A percentile compares a stretch with the other conserved stretches of the same genome.
Conservation (phyloP, 23 tunicate species). For the Botrylloides violaceus region DNA sequence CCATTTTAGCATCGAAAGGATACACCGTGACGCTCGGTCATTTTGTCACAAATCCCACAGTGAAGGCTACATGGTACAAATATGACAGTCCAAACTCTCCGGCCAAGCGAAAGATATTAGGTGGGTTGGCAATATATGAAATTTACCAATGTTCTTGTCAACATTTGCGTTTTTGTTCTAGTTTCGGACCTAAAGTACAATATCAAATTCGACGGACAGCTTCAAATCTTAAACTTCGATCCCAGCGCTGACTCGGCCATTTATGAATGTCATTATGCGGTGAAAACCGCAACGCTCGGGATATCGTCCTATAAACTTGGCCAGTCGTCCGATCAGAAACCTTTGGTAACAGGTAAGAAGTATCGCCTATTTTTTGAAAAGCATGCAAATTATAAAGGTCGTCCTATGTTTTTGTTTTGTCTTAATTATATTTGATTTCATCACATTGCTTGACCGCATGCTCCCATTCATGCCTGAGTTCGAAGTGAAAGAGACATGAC, state of each 20-base stretch:
- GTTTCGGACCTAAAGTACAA: not conserved
- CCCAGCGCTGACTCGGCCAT: conserved; percentile 1
- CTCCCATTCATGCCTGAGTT: not conserved
- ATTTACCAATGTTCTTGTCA: no score
- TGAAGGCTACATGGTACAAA: conserved; percentile 27
- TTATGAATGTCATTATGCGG: conserved; percentile 16
- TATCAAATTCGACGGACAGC: conserved; percentile 13
- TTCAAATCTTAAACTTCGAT: conserved; percentile 12
- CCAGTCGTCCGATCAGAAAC: not conserved
- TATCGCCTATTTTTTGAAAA: no score
- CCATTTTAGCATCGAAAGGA: not conserved
- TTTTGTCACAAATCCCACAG: conserved; percentile 26
- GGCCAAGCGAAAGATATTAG: not conserved
- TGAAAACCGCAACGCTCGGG: not conserved
- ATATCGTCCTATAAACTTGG: not conserved
- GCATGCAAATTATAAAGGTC: no score
- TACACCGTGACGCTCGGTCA: conserved; percentile 5
- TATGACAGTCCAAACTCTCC: not conserved
- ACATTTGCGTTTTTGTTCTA: not conserved
- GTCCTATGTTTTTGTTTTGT: not conserved
- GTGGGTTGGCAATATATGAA: no score
- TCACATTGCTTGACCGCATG: not conserved
- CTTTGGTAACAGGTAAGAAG: conserved; percentile 6
- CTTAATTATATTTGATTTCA: not conserved
- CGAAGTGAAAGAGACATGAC: no score